Evolutionary conservation across 2,113 vertebrate genomes (phyloP), one percentile per base, ranked within the genome.

Genomic region (Bothrops jararaca): DNA sequence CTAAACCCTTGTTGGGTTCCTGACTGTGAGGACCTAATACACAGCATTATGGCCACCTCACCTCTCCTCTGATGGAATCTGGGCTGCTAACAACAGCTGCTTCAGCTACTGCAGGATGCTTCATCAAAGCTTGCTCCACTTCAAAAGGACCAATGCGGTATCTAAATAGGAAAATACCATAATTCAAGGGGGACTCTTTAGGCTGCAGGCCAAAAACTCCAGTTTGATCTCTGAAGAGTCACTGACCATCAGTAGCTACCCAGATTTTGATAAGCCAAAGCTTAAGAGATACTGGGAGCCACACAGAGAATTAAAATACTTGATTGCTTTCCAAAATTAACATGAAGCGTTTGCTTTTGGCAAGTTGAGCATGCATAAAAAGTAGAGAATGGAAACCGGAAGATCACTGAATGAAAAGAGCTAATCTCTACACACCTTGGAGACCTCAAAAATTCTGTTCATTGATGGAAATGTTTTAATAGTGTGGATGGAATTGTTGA

Each of bases 21-120:
- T 45, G 45, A 60, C 10, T 88, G 52, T 60, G 20, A 45, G 64
- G 18, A 60, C 58, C 56, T 85, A 56, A 39, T 50, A 91, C 12
- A 18, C 90, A 34, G 12, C 50, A 60, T 39, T 52, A 8, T 22
- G 74, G 0, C 3, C 42, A n/a, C 0, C 26, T 92, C 22, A 98
- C 97, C 95, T 97, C 97, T 96, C 97, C 97, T 96, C 97, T 95
- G 92, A 96, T 58, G 42, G 95, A 95, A 91, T 97, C 97, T 45
- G 97, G 97, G 92, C 97, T 98, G 97, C 97, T 97, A 92, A 97
- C 94, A 88, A 96, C 96, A 26, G 97, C 97, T 10, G 95, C 95
- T 95, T 97, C 97, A 39, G 94, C 96, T 85, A 98, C 97, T 23
- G 96, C 96, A 15, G 95, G 93, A 69, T 97, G 97, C 42, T 97